A percentile compares a stretch with the other conserved stretches of the same genome.
Evolutionary conservation across 2,797 vertebrate species (phyloP).

Genomic region (Pitangus sulphuratus): DNA sequence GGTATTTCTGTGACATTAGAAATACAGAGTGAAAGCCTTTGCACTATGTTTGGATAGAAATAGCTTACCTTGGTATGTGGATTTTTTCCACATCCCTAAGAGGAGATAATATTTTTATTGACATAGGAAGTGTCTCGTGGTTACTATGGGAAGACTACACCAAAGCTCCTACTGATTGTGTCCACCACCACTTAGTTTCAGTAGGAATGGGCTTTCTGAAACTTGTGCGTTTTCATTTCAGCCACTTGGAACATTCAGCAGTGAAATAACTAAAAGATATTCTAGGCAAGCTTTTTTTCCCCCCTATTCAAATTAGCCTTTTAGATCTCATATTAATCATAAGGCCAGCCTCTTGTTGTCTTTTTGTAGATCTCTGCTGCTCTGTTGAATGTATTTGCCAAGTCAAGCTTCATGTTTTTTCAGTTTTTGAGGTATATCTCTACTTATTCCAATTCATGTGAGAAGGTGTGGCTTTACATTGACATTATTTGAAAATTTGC

Average conservation of each 20-base stretch:
- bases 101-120: not conserved
- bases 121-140: not conserved
- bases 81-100: not conserved
- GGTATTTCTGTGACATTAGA: not conserved
- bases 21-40: not conserved
- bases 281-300: not conserved
- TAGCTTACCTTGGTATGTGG: not conserved
- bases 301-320: not conserved
- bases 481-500: not conserved
- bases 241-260: not conserved
- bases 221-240: not conserved
- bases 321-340: not conserved
- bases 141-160: not conserved
- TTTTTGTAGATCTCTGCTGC: not conserved
- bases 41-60: not conserved
- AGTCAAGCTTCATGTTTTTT: not conserved
- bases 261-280: not conserved
- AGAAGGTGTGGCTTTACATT: not conserved
- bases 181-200: not conserved
- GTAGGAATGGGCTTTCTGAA: not conserved
- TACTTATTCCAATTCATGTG: not conserved
- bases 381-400: not conserved
- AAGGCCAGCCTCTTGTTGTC: not conserved
- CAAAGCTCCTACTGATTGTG: rapidly evolving
- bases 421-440: not conserved